Conservation (phyloP, 2,888 invertebrate species). For the Drosophila pseudotalamancana region DNA sequence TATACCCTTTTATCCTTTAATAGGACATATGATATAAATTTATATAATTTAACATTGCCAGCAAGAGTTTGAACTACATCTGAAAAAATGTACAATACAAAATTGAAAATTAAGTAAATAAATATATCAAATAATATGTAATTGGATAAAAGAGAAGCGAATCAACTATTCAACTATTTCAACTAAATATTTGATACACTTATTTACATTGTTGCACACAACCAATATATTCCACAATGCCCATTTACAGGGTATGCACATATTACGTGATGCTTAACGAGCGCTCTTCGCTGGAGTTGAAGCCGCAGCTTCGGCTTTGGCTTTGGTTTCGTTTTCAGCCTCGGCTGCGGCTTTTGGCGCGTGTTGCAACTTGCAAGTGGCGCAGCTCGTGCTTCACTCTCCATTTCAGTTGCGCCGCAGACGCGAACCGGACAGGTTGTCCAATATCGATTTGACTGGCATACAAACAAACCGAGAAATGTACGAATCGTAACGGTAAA, state of each 20-base stretch:
- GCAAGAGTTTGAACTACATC: too few relatives aligned
- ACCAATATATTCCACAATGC: background rate
- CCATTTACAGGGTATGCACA: conserved; percentile 16
- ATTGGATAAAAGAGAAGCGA: too few relatives aligned
- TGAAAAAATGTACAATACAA: too few relatives aligned
- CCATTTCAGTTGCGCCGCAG: conserved; percentile 65
- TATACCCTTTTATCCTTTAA: too few relatives aligned
- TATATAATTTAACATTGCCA: too few relatives aligned
- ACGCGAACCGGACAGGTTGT: conserved; percentile 59
- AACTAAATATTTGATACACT: too few relatives aligned
- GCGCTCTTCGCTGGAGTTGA: conserved; percentile 7
- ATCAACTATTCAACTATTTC: too few relatives aligned
- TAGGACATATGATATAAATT: too few relatives aligned
- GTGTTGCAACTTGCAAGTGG: conserved; percentile 58
- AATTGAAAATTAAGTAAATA: too few relatives aligned
- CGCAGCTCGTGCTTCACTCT: conserved; percentile 50
- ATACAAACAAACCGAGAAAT: conserved; percentile 25
- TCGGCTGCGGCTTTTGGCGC: conserved; percentile 37
- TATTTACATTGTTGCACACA: background rate
- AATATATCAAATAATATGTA: too few relatives aligned
- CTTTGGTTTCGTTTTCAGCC: background rate
- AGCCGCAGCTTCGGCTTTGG: conserved; percentile 4
- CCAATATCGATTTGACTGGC: conserved; percentile 1
- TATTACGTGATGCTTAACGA: conserved; percentile 59
- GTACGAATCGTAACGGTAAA: conserved; percentile 39